Evolutionary conservation across 2,113 vertebrate genomes (phyloP).

Genomic region (Cyanoramphus novaezelandiae): DNA sequence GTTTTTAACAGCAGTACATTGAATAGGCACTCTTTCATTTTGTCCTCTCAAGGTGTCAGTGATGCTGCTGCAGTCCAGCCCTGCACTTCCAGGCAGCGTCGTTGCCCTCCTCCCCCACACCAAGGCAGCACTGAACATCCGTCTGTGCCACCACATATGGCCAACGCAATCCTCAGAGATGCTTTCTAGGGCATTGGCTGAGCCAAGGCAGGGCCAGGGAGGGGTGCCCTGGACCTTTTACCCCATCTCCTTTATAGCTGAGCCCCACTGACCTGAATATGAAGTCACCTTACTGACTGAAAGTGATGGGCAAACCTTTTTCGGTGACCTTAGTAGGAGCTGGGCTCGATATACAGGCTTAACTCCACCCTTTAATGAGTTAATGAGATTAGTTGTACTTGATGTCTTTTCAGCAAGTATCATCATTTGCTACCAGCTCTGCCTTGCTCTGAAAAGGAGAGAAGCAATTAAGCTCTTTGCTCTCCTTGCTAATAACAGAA

Average conservation of each 20-base stretch:
- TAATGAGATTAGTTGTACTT: not conserved
- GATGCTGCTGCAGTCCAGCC: not conserved
- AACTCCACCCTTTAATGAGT: not conserved
- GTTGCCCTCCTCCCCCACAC: not conserved
- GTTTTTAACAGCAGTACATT: not conserved
- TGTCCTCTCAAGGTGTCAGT: not conserved
- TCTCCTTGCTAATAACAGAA: slow-evolving; percentile 73
- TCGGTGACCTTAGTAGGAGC: not conserved
- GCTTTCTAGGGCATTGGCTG: not conserved
- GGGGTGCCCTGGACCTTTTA: not conserved
- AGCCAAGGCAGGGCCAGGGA: not conserved
- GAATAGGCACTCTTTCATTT: not conserved
- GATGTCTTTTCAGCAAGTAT: not conserved
- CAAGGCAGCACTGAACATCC: not conserved
- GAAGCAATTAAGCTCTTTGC: not conserved
- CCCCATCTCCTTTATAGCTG: not conserved
- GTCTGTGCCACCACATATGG: not conserved
- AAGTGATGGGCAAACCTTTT: not conserved
- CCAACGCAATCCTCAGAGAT: not conserved
- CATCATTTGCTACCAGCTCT: not conserved
- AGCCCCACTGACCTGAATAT: not conserved
- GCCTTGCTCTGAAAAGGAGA: not conserved
- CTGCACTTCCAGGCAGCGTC: not conserved
- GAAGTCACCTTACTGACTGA: not conserved
- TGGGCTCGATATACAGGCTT: not conserved